Evolutionary conservation across 2,797 vertebrate species (phyloP).

Genomic region (Kryptolebias ocellatus): DNA sequence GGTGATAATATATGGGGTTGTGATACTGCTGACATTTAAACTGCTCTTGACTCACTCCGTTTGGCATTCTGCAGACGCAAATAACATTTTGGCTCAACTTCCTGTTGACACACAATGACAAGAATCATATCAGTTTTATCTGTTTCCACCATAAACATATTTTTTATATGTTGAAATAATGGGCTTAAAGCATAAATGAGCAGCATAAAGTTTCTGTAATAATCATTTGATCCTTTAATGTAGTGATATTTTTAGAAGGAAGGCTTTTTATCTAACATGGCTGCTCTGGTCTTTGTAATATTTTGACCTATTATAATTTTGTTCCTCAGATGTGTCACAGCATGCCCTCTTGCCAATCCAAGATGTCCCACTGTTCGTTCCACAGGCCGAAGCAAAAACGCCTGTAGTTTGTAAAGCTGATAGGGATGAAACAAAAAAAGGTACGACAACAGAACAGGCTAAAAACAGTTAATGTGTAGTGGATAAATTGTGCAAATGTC

Average conservation of each 20-base stretch:
- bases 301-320: constrained; percentile 21
- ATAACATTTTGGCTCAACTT: neutral
- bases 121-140: too few relatives aligned
- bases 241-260: neutral
- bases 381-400: constrained; percentile 75
- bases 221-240: neutral
- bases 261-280: neutral
- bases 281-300: neutral
- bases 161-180: neutral
- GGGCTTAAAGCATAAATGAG: neutral
- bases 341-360: constrained; percentile 83
- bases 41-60: neutral
- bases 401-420: constrained; percentile 47
- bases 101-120: neutral
- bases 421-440: constrained; percentile 86
- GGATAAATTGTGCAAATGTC: too few relatives aligned
- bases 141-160: neutral
- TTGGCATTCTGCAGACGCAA: neutral
- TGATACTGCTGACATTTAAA: neutral
- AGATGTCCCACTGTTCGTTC: constrained; percentile 81
- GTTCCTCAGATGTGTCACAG: constrained; percentile 81
- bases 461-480: neutral
- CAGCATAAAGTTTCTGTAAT: neutral
- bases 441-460: constrained; percentile 64
- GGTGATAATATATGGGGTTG: too few relatives aligned